phyloP scores from a whole-genome alignment of 2,113 vertebrate genomes.

The Podarcis muralis region DNA sequence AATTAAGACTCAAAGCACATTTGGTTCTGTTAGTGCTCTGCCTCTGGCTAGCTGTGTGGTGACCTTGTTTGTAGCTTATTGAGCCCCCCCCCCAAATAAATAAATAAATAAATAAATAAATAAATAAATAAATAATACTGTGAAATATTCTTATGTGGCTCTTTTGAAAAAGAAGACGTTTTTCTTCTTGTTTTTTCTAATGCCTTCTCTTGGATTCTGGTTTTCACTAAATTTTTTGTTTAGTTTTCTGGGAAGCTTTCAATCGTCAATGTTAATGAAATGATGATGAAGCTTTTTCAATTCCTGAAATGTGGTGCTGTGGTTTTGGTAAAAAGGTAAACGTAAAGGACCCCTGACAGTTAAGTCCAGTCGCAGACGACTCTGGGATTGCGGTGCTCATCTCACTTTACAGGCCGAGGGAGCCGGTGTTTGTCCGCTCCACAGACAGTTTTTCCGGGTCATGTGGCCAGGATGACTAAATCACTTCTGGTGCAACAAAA shows the following conservation, averaged over 20 bases:
- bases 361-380: too few relatives aligned
- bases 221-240: background rate
- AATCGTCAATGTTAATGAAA: background rate
- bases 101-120: too few relatives aligned
- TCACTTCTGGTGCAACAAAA: too few relatives aligned
- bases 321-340: too few relatives aligned
- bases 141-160: slow-evolving; percentile 26
- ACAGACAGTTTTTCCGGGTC: too few relatives aligned
- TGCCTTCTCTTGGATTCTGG: background rate
- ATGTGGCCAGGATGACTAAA: too few relatives aligned
- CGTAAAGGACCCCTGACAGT: too few relatives aligned
- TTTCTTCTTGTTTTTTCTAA: background rate
- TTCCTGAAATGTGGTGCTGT: background rate
- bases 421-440: too few relatives aligned
- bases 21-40: background rate
- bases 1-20: slow-evolving; percentile 28
- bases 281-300: background rate
- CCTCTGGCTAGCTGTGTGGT: background rate
- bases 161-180: background rate
- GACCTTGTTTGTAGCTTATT: background rate
- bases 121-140: too few relatives aligned
- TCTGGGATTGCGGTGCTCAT: too few relatives aligned
- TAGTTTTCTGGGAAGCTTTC: background rate
- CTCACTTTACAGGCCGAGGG: too few relatives aligned
- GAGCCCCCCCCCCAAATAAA: background rate